Conservation (phyloP, 2,888 invertebrate genomes). For the Drepana falcataria region DNA sequence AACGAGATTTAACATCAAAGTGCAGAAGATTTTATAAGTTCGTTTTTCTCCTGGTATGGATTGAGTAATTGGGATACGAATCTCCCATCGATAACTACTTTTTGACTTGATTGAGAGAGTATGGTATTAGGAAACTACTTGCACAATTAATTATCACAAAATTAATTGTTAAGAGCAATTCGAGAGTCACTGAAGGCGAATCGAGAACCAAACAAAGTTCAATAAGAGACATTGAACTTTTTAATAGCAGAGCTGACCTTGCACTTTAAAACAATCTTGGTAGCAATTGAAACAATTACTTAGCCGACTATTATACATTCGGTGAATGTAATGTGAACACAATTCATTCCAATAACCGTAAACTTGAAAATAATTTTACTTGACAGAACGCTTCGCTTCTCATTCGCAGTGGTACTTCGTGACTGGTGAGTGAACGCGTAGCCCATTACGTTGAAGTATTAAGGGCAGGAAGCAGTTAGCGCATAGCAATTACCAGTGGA, state of each 20-base stretch:
- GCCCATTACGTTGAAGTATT: background rate
- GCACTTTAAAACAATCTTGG: background rate
- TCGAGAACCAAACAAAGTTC: background rate
- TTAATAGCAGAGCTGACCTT: constrained; percentile 2
- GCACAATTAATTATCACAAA: background rate
- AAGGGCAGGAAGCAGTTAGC: constrained; percentile 1
- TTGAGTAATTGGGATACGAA: too few relatives aligned
- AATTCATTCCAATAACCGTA: too few relatives aligned
- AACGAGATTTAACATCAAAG: too few relatives aligned
- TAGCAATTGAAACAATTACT: background rate
- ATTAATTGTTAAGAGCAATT: background rate
- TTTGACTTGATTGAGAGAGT: too few relatives aligned
- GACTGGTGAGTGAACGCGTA: background rate
- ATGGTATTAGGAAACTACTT: too few relatives aligned
- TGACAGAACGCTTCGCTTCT: too few relatives aligned
- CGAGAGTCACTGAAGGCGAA: background rate
- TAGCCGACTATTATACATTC: background rate
- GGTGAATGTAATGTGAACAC: background rate
- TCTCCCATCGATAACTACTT: too few relatives aligned
- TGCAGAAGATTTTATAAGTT: too few relatives aligned
- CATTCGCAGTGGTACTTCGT: too few relatives aligned
- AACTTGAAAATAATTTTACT: too few relatives aligned
- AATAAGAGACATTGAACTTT: constrained; percentile 2
- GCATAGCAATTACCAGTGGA: background rate
- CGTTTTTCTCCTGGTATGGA: too few relatives aligned